phyloP scores from a whole-genome alignment of 2,888 invertebrate genomes.

The Netelia fuscicornis region DNA sequence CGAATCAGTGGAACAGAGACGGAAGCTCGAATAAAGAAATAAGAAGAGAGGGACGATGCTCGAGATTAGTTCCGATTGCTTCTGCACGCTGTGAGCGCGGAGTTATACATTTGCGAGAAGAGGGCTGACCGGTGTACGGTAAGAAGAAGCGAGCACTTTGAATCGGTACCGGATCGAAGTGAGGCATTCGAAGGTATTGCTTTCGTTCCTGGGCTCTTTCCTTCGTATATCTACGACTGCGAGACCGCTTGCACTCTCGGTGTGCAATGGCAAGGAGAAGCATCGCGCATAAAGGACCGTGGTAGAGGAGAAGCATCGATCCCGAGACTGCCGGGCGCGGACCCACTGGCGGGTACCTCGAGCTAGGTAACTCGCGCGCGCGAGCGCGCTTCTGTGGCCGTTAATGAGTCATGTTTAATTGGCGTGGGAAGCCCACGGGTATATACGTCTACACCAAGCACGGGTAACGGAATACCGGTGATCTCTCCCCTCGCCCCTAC shows the following conservation, averaged over 20 bases:
- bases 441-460: conserved; percentile 75
- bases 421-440: conserved; percentile 84
- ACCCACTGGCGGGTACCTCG: conserved; percentile 50
- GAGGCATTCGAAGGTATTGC: conserved; percentile 45
- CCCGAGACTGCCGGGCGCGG: conserved; percentile 77
- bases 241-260: conserved; percentile 27
- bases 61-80: conserved; percentile 83
- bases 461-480: conserved; percentile 82
- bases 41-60: conserved; percentile 72
- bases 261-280: conserved; percentile 48
- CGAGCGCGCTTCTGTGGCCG: conserved; percentile 79
- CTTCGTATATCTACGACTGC: conserved; percentile 7
- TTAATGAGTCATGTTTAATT: conserved; percentile 85
- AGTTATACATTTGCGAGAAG: conserved; percentile 75
- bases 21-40: conserved; percentile 49
- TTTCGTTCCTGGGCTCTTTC: conserved; percentile 29
- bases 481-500: conserved; percentile 59
- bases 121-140: conserved; percentile 65
- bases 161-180: conserved; percentile 47
- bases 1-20: conserved; percentile 44
- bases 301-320: conserved; percentile 78
- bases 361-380: conserved; percentile 20
- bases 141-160: conserved; percentile 12
- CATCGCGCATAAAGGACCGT: conserved; percentile 59
- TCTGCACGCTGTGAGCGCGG: conserved; percentile 71